phyloP scores from a whole-genome alignment of 1,140 invertebrate genomes.

The Globodera ellingtonae region DNA sequence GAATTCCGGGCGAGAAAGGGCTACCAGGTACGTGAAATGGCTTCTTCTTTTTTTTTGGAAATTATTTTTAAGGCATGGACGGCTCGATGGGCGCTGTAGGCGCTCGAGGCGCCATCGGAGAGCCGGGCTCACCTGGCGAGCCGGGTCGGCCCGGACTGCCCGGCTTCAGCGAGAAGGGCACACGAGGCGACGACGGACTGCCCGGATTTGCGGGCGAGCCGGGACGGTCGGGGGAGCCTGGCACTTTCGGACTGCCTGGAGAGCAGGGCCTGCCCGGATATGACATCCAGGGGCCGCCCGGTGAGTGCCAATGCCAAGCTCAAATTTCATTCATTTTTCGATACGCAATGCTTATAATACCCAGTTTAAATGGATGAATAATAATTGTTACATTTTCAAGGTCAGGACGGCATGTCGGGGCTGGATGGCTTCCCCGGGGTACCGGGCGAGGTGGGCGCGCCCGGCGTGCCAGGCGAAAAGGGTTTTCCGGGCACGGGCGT shows the following conservation, averaged over 20 bases:
- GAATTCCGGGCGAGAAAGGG: slow-evolving; percentile 61
- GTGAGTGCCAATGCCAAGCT: slow-evolving; percentile 17
- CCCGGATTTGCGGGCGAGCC: slow-evolving; percentile 36
- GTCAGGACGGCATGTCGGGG: slow-evolving; percentile 55
- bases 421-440: slow-evolving; percentile 59
- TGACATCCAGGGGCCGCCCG: slow-evolving; percentile 63
- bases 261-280: slow-evolving; percentile 59
- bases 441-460: slow-evolving; percentile 60
- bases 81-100: slow-evolving; percentile 58
- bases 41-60: background rate
- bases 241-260: slow-evolving; percentile 46
- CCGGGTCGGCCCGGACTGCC: slow-evolving; percentile 45
- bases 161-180: slow-evolving; percentile 56
- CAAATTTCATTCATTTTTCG: too few relatives aligned
- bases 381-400: slow-evolving; percentile 10
- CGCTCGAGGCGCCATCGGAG: slow-evolving; percentile 56
- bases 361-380: background rate
- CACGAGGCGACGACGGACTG: slow-evolving; percentile 58
- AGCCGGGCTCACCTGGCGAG: slow-evolving; percentile 50
- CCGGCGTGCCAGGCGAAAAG: slow-evolving; percentile 54
- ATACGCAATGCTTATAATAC: too few relatives aligned
- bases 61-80: slow-evolving; percentile 45
- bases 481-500: slow-evolving; percentile 64
- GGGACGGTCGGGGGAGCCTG: slow-evolving; percentile 49
- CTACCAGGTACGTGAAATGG: slow-evolving; percentile 37